Evolutionary conservation across 1,140 invertebrate genomes (phyloP).

Genomic region (Rhynchophorus ferrugineus): DNA sequence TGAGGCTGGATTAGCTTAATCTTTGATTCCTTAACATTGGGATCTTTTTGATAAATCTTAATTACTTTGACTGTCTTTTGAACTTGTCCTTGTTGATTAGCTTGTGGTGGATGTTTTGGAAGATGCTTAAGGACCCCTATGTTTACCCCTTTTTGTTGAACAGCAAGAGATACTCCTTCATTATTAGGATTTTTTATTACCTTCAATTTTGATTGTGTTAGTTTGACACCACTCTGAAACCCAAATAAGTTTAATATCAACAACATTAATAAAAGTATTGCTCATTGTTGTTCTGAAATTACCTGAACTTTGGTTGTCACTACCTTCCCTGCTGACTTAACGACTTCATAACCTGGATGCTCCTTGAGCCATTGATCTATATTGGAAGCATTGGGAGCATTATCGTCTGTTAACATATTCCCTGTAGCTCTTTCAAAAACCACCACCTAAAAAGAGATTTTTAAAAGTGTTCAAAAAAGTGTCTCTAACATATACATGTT

Average conservation of each 20-base stretch:
- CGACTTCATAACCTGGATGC: constrained; percentile 78
- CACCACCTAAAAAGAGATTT: constrained; percentile 41
- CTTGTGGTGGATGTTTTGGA: constrained; percentile 28
- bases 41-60: constrained; percentile 22
- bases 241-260: not conserved
- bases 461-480: too few species aligned
- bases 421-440: constrained; percentile 75
- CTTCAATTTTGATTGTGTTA: constrained; percentile 37
- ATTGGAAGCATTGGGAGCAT: constrained; percentile 69
- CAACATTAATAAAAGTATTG: too few species aligned
- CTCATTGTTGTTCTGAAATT: too few species aligned
- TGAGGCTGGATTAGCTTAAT: constrained; percentile 19
- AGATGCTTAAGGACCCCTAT: constrained; percentile 33
- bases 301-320: constrained; percentile 30
- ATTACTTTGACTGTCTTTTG: constrained; percentile 19
- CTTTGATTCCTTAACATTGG: constrained; percentile 11
- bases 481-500: not conserved
- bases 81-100: constrained; percentile 11
- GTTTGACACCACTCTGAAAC: constrained; percentile 22
- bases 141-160: constrained; percentile 36
- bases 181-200: constrained; percentile 35
- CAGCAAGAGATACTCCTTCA: constrained; percentile 32
- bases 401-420: constrained; percentile 62
- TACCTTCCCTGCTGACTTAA: constrained; percentile 51
- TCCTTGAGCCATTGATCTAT: constrained; percentile 76